Conservation (phyloP, 2,888 invertebrate genomes). For the Pyralis farinalis region DNA sequence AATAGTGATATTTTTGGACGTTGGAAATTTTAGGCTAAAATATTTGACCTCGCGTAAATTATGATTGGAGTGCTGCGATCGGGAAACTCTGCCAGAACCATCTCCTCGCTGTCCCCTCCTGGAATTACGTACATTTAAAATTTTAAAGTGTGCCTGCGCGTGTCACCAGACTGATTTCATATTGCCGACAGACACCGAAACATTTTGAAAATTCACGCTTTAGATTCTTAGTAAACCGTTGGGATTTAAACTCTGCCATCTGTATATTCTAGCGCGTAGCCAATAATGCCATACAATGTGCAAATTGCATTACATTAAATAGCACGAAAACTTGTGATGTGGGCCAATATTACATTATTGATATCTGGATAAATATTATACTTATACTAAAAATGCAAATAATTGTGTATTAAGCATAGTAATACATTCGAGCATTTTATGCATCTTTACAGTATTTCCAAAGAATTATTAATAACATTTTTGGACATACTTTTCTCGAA, state of each 20-base stretch:
- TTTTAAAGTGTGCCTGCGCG: conserved; percentile 2
- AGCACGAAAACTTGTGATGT: conserved; percentile 14
- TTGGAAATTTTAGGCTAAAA: conserved; percentile 29
- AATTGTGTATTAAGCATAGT: conserved; percentile 1
- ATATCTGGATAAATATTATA: conserved; percentile 14
- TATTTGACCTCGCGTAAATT: conserved; percentile 45
- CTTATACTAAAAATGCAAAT: neutral
- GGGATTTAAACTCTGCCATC: conserved; percentile 21
- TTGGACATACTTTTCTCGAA: conserved; percentile 9
- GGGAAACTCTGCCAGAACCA: conserved; percentile 8
- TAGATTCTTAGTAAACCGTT: neutral
- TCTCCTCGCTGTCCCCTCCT: conserved; percentile 19
- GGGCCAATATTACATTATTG: conserved; percentile 16
- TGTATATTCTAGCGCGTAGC: conserved; percentile 21
- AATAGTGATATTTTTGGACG: conserved; percentile 42
- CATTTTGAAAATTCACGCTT: neutral
- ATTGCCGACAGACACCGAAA: neutral
- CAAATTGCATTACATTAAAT: conserved; percentile 7
- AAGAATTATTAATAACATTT: conserved; percentile 7
- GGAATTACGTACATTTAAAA: neutral
- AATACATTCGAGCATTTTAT: conserved; percentile 3
- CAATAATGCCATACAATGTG: conserved; percentile 16
- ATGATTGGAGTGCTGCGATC: conserved; percentile 9
- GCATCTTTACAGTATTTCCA: neutral
- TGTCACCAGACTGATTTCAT: conserved; percentile 12